Evolutionary conservation across 2,113 vertebrate genomes (phyloP).

Genomic region (Eclectus roratus): DNA sequence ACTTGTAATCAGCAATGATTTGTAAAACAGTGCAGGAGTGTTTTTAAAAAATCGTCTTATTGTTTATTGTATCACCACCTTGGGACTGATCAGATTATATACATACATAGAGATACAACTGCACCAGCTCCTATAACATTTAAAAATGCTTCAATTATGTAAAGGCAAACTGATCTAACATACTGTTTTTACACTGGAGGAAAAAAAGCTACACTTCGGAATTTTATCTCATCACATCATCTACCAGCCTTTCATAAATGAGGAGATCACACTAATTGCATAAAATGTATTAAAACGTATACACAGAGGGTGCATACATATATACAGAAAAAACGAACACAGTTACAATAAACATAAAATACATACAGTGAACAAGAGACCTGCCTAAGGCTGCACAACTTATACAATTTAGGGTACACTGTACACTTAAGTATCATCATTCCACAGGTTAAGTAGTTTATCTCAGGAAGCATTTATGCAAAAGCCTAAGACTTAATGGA

Average conservation of each 20-base stretch:
- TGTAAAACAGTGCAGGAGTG: conserved; percentile 70
- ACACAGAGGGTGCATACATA: conserved; percentile 78
- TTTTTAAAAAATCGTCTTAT: conserved; percentile 68
- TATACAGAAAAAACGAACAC: conserved; percentile 74
- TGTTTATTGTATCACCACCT: conserved; percentile 69
- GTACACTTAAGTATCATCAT: conserved; percentile 67
- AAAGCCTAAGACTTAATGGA: conserved; percentile 75
- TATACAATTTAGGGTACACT: conserved; percentile 65
- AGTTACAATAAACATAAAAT: conserved; percentile 78
- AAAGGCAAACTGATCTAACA: conserved; percentile 64
- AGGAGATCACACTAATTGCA: conserved; percentile 53
- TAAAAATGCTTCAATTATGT: conserved; percentile 62
- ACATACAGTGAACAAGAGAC: conserved; percentile 78
- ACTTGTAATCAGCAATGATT: conserved; percentile 70
- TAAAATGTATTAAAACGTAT: conserved; percentile 74
- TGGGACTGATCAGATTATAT: conserved; percentile 64
- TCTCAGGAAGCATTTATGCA: conserved; percentile 68
- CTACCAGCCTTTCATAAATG: conserved; percentile 60
- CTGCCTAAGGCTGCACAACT: conserved; percentile 70
- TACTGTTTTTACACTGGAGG: conserved; percentile 50
- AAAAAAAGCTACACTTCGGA: conserved; percentile 67
- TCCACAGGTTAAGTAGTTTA: conserved; percentile 66
- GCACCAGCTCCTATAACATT: conserved; percentile 62
- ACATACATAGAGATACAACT: conserved; percentile 71
- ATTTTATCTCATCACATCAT: conserved; percentile 56